Evolutionary conservation across 1,140 invertebrate species (phyloP).

Genomic region (Nasonia vitripennis): DNA sequence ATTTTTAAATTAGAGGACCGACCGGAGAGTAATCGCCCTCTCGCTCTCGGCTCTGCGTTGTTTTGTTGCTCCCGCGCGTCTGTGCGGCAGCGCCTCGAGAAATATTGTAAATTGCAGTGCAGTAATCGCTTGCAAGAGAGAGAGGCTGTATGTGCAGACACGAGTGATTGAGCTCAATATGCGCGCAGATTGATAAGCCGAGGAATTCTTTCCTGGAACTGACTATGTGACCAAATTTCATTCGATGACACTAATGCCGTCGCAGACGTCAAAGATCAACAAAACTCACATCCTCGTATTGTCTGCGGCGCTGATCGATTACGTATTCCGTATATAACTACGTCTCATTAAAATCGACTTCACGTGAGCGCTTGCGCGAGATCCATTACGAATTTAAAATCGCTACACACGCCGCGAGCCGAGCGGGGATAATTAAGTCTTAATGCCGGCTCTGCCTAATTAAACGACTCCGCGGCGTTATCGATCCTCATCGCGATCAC

Average conservation of each 20-base stretch:
- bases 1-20: conserved; percentile 35
- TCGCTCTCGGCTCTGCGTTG: not conserved
- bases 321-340: not conserved
- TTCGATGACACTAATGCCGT: not conserved
- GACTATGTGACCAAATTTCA: not conserved
- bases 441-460: not conserved
- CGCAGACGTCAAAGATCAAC: not conserved
- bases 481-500: not conserved
- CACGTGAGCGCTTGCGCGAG: not conserved
- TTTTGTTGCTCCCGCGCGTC: not conserved
- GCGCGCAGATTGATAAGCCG: not conserved
- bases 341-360: conserved; percentile 1
- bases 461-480: not conserved
- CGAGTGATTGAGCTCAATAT: conserved; percentile 1
- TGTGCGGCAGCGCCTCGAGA: not conserved
- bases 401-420: not conserved
- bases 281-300: not conserved
- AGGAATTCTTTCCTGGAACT: not conserved
- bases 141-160: not conserved
- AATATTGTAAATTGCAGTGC: not conserved
- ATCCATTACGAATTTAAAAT: conserved; percentile 1
- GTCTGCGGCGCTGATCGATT: not conserved
- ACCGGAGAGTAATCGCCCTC: not conserved
- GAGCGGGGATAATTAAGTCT: not conserved
- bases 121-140: not conserved